These are phyloP conservation scores for Circaetus gallicus DNA, from an alignment of 2,113 vertebrate genomes.

Conservation along the genomic window DNA sequence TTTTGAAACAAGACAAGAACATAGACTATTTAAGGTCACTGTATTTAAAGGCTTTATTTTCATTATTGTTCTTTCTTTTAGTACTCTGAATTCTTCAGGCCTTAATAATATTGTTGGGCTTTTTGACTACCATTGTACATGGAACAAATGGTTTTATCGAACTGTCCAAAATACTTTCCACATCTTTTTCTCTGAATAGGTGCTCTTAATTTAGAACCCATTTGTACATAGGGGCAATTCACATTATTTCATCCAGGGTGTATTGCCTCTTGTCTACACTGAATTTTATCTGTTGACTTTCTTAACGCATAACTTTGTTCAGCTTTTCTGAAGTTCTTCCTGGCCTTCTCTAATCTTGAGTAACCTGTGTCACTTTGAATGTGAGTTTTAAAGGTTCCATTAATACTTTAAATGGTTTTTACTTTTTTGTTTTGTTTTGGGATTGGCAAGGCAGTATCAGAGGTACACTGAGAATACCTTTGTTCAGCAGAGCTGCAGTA, in stretches of 20 bases:
- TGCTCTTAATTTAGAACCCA: slow-evolving; percentile 52
- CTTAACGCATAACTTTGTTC: slow-evolving; percentile 30
- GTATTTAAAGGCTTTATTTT: slow-evolving; percentile 29
- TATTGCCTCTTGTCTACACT: slow-evolving; percentile 14
- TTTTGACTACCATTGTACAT: background rate
- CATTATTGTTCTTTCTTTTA: slow-evolving; percentile 8
- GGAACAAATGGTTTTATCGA: slow-evolving; percentile 43
- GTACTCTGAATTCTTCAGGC: background rate
- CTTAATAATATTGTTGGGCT: slow-evolving; percentile 25
- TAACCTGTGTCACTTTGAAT: background rate
- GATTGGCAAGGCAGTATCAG: slow-evolving; percentile 47
- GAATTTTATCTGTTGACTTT: slow-evolving; percentile 49
- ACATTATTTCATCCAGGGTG: slow-evolving; percentile 5
- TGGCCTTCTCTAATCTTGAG: slow-evolving; percentile 28
- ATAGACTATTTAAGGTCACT: background rate
- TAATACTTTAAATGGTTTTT: slow-evolving; percentile 42
- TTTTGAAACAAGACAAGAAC: background rate
- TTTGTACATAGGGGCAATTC: slow-evolving; percentile 15
- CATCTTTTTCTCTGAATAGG: slow-evolving; percentile 38
- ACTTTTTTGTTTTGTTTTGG: slow-evolving; percentile 66
- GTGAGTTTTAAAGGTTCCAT: slow-evolving; percentile 56
- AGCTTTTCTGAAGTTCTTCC: slow-evolving; percentile 12
- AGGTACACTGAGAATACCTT: slow-evolving; percentile 46
- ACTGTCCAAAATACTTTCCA: slow-evolving; percentile 46
- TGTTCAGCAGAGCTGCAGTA: slow-evolving; percentile 60